These are phyloP conservation scores for Lithophane semibrunnea DNA, from an alignment of 2,888 invertebrate genomes.

Conservation along the genomic window DNA sequence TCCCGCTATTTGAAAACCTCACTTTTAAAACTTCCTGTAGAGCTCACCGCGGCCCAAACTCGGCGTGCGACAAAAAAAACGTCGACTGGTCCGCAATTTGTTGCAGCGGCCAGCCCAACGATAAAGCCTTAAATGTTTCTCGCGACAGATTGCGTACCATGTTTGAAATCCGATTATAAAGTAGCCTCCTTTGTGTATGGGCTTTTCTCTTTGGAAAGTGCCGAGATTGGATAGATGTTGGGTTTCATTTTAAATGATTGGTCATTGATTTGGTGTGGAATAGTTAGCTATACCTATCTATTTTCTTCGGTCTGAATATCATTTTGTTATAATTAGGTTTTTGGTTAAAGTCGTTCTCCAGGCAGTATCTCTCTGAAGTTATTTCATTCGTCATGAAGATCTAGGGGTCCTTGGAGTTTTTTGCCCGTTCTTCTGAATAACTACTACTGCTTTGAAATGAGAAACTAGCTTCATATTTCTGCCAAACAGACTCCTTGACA, in stretches of 20 bases:
- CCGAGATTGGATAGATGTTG: constrained; percentile 53
- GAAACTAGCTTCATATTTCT: too few relatives aligned
- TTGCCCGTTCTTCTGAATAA: too few relatives aligned
- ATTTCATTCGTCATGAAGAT: neutral
- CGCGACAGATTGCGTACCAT: constrained; percentile 70
- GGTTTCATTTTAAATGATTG: constrained; percentile 51
- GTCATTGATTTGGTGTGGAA: constrained; percentile 24
- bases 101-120: constrained; percentile 62
- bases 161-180: constrained; percentile 71
- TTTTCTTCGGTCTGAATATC: neutral
- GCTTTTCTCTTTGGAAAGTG: constrained; percentile 52
- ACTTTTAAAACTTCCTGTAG: constrained; percentile 65
- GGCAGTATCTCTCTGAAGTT: neutral
- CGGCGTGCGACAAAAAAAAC: constrained; percentile 65
- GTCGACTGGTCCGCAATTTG: constrained; percentile 66
- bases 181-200: constrained; percentile 61
- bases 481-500: neutral
- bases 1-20: constrained; percentile 62
- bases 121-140: constrained; percentile 71
- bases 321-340: neutral
- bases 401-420: neutral
- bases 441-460: too few relatives aligned
- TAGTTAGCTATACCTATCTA: neutral
- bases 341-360: neutral
- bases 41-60: constrained; percentile 58